Evolutionary conservation across 1,140 invertebrate genomes (phyloP), one percentile per base, ranked within the genome.

Genomic region (Leptinotarsa lineolata): DNA sequence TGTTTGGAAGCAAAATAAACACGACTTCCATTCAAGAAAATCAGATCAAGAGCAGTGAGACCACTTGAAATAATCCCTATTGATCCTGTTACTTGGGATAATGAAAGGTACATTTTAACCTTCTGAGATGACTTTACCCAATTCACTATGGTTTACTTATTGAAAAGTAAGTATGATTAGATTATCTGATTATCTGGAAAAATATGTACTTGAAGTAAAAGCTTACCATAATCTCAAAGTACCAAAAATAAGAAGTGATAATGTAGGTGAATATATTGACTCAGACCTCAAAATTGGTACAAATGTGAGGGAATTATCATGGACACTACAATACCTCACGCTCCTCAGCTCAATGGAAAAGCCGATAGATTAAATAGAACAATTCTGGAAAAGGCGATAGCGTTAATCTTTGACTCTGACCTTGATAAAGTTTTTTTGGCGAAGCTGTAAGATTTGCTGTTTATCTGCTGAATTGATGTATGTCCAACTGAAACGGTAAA

Each of bases 341-440:
- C 80, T 21, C 82, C 85, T 68, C 76, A 84, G 70, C 70, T 80
- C 70, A 87, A 86, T 77, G 85, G 84, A 45, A 70, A 78, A 44
- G 79, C 83, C 0, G 84, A 86, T 74, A 72, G 84, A 39, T 72
- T 80, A 13, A 86, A 86, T 65, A 24, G 83, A 66, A 85, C 81
- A 1, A 18, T 86, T 1, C 64, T 79, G 4, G 77, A 84, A 11
- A 80, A 75, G 68, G 81, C 81, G 4, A 77, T 84, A 77, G 77
- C 81, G 46, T 48, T 48, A 48, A 11, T 12, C 58, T 86, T 76
- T 54, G 74, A 80, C 11, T 71, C 76, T 13, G 66, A 74, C 2
- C 15, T 80, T 21, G 13, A 58, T 16, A 81, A 79, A 70, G 54
- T 76, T 65, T 72, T 84, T 63, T 84, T 79, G 83, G 78, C 58